Evolutionary conservation across 2,113 vertebrate species (phyloP).

Genomic region (Hoplias malabaricus): DNA sequence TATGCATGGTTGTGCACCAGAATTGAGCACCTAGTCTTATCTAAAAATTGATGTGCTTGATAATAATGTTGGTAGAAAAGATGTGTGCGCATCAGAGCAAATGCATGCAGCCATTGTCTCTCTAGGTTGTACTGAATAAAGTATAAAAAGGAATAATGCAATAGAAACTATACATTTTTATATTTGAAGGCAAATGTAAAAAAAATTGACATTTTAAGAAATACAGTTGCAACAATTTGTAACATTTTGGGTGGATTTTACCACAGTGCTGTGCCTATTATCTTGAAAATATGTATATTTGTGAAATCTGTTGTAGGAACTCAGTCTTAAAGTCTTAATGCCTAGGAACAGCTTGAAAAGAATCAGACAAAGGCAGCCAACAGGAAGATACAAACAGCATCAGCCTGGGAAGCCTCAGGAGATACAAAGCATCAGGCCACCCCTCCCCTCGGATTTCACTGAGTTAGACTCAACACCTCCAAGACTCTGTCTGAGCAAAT

Average conservation of each 20-base stretch:
- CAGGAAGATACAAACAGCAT: slow-evolving; percentile 25
- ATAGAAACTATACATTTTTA: not conserved
- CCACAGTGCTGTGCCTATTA: not conserved
- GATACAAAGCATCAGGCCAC: not conserved
- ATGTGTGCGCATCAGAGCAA: not conserved
- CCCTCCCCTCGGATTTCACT: slow-evolving; percentile 25
- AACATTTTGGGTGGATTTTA: not conserved
- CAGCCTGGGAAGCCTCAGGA: slow-evolving; percentile 21
- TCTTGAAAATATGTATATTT: not conserved
- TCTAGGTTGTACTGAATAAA: not conserved
- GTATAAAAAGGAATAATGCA: not conserved
- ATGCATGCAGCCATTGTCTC: not conserved
- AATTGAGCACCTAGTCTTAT: not conserved
- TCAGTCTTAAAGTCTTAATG: slow-evolving; percentile 3
- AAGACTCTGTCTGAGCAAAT: slow-evolving; percentile 58
- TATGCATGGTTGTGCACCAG: not conserved
- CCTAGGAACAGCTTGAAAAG: slow-evolving; percentile 24
- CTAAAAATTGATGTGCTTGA: not conserved
- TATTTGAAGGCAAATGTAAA: not conserved
- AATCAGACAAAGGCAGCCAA: not conserved
- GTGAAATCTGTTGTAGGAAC: not conserved
- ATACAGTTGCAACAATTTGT: not conserved
- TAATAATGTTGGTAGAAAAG: not conserved
- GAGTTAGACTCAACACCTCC: slow-evolving; percentile 49
- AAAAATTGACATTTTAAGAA: not conserved